These are phyloP conservation scores for Rhynchomys soricoides DNA, from an alignment of 2,113 vertebrate genomes.

Conservation along the genomic window DNA sequence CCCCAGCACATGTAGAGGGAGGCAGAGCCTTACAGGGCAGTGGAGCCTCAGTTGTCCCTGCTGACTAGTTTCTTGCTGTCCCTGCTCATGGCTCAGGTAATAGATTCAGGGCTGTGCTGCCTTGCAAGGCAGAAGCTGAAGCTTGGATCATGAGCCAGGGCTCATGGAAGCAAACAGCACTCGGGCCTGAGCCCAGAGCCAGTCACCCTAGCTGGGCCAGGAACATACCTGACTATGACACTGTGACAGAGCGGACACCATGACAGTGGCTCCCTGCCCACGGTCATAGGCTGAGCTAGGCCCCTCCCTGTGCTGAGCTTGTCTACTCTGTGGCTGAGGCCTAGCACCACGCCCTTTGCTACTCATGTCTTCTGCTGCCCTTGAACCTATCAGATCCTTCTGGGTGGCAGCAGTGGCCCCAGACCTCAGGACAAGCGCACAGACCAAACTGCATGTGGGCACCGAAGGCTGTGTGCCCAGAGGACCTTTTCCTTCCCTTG, in stretches of 20 bases:
- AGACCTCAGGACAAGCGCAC: constrained; percentile 84
- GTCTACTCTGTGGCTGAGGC: background rate
- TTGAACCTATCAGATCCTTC: background rate
- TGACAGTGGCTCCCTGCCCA: rapidly evolving
- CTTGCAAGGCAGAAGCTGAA: background rate
- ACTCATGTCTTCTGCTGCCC: background rate
- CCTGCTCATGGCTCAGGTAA: background rate
- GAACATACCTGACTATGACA: background rate
- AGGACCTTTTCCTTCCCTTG: background rate
- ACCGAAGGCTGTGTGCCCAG: background rate
- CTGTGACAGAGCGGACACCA: background rate
- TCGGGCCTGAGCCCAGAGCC: background rate
- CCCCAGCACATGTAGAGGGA: background rate
- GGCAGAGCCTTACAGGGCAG: background rate
- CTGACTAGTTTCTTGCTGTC: background rate
- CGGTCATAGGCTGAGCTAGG: background rate
- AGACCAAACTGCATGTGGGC: constrained; percentile 83
- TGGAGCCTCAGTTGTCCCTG: background rate
- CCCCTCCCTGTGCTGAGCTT: no score
- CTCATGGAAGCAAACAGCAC: background rate
- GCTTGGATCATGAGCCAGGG: background rate
- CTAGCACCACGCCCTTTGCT: background rate
- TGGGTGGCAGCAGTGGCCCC: background rate
- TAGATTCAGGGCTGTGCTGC: background rate
- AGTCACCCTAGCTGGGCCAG: background rate